phyloP scores from a whole-genome alignment of 2,113 vertebrate genomes.

The Oceanodroma tethys region DNA sequence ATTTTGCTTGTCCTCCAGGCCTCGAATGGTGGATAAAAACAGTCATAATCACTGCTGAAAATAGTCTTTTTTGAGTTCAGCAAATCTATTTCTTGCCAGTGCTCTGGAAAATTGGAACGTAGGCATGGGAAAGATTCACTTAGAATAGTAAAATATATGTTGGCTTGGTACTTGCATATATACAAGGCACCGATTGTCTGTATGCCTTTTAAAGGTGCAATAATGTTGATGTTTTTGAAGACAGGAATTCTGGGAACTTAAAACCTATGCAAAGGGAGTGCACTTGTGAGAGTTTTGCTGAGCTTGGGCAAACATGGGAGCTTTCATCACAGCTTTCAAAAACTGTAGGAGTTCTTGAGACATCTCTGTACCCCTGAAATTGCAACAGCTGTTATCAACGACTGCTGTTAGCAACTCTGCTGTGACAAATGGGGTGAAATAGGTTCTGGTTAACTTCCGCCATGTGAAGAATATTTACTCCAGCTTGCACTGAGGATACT shows the following conservation, averaged over 20 bases:
- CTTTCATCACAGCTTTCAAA: neutral
- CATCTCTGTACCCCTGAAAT: neutral
- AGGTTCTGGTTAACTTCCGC: neutral
- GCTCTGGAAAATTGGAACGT: neutral
- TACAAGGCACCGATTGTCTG: neutral
- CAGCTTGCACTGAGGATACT: neutral
- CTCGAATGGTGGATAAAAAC: neutral
- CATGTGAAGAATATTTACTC: neutral
- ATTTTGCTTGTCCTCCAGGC: neutral
- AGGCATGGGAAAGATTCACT: neutral
- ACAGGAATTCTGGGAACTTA: neutral
- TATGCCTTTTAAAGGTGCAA: neutral
- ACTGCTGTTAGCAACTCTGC: neutral
- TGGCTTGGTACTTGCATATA: neutral
- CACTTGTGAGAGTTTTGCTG: neutral
- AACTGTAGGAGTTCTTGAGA: neutral
- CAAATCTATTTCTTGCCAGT: neutral
- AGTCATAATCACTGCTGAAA: neutral
- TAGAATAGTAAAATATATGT: neutral
- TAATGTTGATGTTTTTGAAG: neutral
- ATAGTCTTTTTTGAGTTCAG: neutral
- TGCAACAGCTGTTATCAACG: neutral
- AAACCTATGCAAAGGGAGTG: neutral
- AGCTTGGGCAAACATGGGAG: neutral
- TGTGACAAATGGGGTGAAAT: neutral